These are phyloP conservation scores for Belgica antarctica DNA, from an alignment of 2,888 invertebrate species.

Conservation along the genomic window DNA sequence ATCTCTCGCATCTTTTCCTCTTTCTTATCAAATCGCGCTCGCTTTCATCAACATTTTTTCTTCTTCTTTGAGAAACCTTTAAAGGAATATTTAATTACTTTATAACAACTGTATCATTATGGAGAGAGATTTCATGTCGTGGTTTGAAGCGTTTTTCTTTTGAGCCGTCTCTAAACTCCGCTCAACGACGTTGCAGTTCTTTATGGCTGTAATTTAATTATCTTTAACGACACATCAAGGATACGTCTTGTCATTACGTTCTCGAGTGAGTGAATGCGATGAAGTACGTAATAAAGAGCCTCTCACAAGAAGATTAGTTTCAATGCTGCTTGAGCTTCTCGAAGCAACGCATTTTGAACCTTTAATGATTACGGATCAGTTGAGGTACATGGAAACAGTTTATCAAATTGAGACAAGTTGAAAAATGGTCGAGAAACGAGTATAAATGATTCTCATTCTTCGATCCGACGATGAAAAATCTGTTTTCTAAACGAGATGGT, in stretches of 20 bases:
- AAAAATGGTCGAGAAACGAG: slow-evolving; percentile 37
- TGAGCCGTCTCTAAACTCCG: not conserved
- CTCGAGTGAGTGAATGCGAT: not conserved
- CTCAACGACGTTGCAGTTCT: slow-evolving; percentile 23
- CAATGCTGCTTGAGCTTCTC: not conserved
- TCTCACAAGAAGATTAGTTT: not conserved
- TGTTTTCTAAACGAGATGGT: too few relatives aligned
- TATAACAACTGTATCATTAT: slow-evolving; percentile 22
- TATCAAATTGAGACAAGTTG: slow-evolving; percentile 37
- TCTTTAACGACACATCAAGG: slow-evolving; percentile 5
- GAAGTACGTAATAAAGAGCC: not conserved
- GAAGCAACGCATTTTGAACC: not conserved
- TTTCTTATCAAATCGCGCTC: not conserved
- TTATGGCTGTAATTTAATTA: slow-evolving; percentile 39
- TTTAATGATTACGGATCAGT: too few relatives aligned
- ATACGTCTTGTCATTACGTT: slow-evolving; percentile 1
- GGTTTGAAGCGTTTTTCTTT: slow-evolving; percentile 23
- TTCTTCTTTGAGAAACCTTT: not conserved
- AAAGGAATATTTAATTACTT: slow-evolving; percentile 27
- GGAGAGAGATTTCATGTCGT: slow-evolving; percentile 19
- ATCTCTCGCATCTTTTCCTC: not conserved
- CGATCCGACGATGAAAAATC: slow-evolving; percentile 40
- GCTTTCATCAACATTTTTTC: slow-evolving; percentile 6
- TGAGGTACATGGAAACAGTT: slow-evolving; percentile 16
- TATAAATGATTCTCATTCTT: slow-evolving; percentile 35